Evolutionary conservation across 2,888 invertebrate genomes (phyloP).

Genomic region (Theristus sp.): DNA sequence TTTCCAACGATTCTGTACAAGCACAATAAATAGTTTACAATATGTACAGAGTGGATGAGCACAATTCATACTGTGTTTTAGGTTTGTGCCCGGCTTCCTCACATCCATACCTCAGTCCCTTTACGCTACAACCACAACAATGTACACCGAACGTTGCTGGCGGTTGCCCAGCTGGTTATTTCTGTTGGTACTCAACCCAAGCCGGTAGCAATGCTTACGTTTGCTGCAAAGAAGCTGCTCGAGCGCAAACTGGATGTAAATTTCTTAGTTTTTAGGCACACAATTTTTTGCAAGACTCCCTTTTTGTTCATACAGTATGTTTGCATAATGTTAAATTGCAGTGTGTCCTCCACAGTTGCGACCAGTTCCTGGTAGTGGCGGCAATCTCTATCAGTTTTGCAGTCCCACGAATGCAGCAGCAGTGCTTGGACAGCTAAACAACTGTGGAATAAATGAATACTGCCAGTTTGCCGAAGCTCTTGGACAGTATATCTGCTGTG

Average conservation of each 20-base stretch:
- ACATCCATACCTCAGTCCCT: constrained; percentile 24
- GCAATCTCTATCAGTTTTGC: constrained; percentile 25
- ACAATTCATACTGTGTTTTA: too few species aligned
- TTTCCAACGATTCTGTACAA: too few species aligned
- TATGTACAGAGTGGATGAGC: too few species aligned
- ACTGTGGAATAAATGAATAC: constrained; percentile 25
- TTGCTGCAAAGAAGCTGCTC: constrained; percentile 13
- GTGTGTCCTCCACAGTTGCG: constrained; percentile 26
- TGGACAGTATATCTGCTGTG: constrained; percentile 23
- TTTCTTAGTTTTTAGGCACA: too few species aligned
- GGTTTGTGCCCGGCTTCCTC: constrained; percentile 23
- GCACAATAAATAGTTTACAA: too few species aligned
- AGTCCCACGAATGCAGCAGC: constrained; percentile 24
- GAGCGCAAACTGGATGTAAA: too few species aligned
- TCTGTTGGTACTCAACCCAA: constrained; percentile 27
- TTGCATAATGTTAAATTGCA: too few species aligned
- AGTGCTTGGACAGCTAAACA: constrained; percentile 21
- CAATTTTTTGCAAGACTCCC: too few species aligned
- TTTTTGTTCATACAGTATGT: too few species aligned
- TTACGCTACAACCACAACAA: constrained; percentile 26
- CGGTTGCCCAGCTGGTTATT: constrained; percentile 26
- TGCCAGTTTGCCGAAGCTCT: constrained; percentile 14
- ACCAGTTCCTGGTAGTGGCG: constrained; percentile 25
- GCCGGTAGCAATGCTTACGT: constrained; percentile 25
- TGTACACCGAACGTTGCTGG: constrained; percentile 27